Evolutionary conservation across 2,888 invertebrate genomes (phyloP).

Genomic region (Cheilosia pagana): DNA sequence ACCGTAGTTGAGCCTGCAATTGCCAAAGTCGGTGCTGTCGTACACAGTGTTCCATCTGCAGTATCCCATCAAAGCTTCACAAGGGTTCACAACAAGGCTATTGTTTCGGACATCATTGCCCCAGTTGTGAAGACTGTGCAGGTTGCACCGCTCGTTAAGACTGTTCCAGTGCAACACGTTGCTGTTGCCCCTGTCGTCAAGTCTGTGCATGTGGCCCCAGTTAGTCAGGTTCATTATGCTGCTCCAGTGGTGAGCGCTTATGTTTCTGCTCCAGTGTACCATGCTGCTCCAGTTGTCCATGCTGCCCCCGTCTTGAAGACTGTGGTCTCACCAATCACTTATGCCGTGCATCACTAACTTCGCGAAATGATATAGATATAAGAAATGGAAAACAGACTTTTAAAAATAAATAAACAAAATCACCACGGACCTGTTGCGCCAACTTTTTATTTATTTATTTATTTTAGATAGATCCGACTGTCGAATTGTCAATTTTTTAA

Average conservation of each 20-base stretch:
- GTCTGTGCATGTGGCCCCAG: constrained; percentile 52
- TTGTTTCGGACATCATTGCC: constrained; percentile 77
- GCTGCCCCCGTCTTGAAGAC: constrained; percentile 64
- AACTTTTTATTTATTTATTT: no score
- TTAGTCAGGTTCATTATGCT: constrained; percentile 11
- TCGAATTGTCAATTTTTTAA: no score
- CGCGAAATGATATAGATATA: background rate
- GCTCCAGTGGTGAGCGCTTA: constrained; percentile 78
- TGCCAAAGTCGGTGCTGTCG: constrained; percentile 80
- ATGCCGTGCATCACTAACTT: background rate
- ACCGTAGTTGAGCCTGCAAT: constrained; percentile 79
- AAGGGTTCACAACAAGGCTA: constrained; percentile 83
- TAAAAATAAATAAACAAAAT: constrained; percentile 2
- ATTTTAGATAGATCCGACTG: no score
- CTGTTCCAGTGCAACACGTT: background rate
- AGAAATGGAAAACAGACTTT: constrained; percentile 3
- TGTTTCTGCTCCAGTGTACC: constrained; percentile 76
- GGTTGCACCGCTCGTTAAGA: constrained; percentile 44
- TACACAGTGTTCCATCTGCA: constrained; percentile 83
- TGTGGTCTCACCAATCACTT: background rate
- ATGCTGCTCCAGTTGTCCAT: constrained; percentile 75
- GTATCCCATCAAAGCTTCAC: constrained; percentile 84
- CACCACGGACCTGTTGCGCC: no score
- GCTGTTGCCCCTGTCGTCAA: constrained; percentile 73
- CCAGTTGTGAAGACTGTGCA: constrained; percentile 77